These are phyloP conservation scores for Stenurella melanura DNA, from an alignment of 2,888 invertebrate species.

Conservation along the genomic window DNA sequence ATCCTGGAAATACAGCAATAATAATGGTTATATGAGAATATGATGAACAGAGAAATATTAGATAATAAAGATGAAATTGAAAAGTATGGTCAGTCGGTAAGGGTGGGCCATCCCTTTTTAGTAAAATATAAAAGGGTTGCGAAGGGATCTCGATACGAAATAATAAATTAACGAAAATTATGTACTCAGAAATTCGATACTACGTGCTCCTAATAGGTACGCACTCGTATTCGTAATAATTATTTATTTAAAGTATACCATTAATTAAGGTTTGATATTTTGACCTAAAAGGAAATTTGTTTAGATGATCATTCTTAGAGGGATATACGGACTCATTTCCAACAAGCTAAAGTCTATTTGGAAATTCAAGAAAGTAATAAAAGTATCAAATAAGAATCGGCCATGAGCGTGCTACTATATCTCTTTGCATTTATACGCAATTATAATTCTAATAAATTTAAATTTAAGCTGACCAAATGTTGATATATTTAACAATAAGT, in stretches of 20 bases:
- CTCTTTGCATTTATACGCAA: too few species aligned
- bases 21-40: constrained; percentile 45
- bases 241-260: constrained; percentile 29
- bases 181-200: constrained; percentile 49
- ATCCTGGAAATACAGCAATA: not conserved
- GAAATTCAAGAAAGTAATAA: too few species aligned
- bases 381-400: too few species aligned
- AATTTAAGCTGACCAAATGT: too few species aligned
- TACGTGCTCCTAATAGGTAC: constrained; percentile 13
- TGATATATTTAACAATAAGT: too few species aligned
- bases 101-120: constrained; percentile 51
- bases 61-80: constrained; percentile 54
- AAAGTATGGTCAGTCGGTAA: constrained; percentile 52
- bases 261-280: not conserved
- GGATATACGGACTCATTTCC: too few species aligned
- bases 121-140: constrained; percentile 59
- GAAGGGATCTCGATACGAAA: constrained; percentile 64
- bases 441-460: too few species aligned
- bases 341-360: too few species aligned
- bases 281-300: not conserved
- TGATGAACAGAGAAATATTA: constrained; percentile 54
- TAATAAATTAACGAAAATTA: constrained; percentile 65
- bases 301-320: too few species aligned
- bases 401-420: too few species aligned
- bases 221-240: constrained; percentile 24